phyloP scores from a whole-genome alignment of 2,113 vertebrate genomes.

The Anhinga rufa region DNA sequence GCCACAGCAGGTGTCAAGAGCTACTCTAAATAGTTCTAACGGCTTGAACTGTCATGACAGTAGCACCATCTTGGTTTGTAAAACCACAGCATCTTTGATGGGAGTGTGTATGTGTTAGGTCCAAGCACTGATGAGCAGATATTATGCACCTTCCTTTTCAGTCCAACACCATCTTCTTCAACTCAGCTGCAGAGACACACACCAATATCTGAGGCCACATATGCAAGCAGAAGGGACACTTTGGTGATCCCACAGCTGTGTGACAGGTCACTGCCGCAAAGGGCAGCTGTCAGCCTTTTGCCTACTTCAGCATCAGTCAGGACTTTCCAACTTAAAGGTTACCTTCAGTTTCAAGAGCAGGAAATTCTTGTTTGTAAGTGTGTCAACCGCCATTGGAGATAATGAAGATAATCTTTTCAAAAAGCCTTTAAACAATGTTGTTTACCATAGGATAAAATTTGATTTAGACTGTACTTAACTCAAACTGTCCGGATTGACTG shows the following conservation, averaged over 20 bases:
- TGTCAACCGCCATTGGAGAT: neutral
- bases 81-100: neutral
- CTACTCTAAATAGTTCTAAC: neutral
- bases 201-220: neutral
- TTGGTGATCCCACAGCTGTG: neutral
- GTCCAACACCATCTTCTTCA: neutral
- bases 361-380: neutral
- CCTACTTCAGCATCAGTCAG: neutral
- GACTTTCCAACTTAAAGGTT: neutral
- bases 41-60: neutral
- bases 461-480: neutral
- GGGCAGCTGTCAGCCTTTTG: neutral
- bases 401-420: neutral
- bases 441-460: neutral
- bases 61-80: neutral
- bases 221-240: neutral
- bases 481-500: neutral
- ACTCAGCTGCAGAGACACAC: neutral
- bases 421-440: neutral
- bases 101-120: fast-evolving
- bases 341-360: neutral
- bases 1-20: neutral
- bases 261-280: neutral
- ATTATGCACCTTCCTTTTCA: neutral
- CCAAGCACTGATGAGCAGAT: neutral